A percentile compares a stretch with the other conserved stretches of the same genome.
Conservation (phyloP, 2,797 vertebrate genomes). For the Melanotaenia maccullochi region DNA sequence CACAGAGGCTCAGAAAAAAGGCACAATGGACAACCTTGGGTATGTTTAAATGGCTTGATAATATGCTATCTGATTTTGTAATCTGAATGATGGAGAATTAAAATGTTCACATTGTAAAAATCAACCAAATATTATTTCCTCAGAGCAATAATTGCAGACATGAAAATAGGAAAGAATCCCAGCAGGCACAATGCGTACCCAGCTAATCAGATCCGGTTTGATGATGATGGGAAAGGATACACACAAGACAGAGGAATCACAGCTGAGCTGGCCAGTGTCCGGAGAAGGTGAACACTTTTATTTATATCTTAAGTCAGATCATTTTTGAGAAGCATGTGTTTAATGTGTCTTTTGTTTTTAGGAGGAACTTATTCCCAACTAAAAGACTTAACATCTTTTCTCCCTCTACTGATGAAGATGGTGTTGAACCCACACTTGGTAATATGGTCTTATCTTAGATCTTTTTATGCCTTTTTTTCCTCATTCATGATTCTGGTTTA, state of each 20-base stretch:
- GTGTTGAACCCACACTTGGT: constrained; percentile 79
- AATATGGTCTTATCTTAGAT: constrained; percentile 42
- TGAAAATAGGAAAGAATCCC: constrained; percentile 84
- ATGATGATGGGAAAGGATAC: constrained; percentile 83
- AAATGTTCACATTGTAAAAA: background rate
- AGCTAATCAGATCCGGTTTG: constrained; percentile 81
- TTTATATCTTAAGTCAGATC: background rate
- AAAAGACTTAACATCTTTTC: constrained; percentile 91
- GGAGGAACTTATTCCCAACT: constrained; percentile 74
- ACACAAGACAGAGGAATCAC: constrained; percentile 48
- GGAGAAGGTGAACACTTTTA: constrained; percentile 72
- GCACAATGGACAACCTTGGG: constrained; percentile 77
- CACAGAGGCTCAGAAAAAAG: constrained; percentile 79
- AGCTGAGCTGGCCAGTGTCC: constrained; percentile 53
- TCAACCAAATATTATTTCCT: constrained; percentile 37
- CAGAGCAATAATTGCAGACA: constrained; percentile 88
- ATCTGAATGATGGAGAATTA: background rate
- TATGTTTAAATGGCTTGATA: constrained; percentile 45
- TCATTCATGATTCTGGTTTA: background rate
- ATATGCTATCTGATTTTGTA: background rate
- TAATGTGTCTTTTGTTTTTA: constrained; percentile 40
- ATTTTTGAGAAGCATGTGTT: background rate
- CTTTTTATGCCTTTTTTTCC: background rate
- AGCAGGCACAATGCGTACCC: constrained; percentile 40
- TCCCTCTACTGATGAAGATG: constrained; percentile 52